Evolutionary conservation across 2,113 vertebrate species (phyloP).

Genomic region (Ciconia maguari): DNA sequence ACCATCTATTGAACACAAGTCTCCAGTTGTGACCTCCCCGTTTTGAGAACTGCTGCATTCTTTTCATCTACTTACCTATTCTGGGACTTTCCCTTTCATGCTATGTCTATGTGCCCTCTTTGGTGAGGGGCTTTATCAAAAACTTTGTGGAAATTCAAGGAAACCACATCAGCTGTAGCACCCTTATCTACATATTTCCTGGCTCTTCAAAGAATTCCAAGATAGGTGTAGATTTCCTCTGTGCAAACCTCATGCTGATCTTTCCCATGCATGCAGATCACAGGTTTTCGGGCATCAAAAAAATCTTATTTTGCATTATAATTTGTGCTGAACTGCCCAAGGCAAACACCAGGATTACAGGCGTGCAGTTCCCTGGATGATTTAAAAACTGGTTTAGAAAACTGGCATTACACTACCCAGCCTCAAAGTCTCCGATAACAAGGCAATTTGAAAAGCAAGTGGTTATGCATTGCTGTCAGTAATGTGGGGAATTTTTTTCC

Average conservation of each 20-base stretch:
- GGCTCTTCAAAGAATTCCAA: background rate
- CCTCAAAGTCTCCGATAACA: background rate
- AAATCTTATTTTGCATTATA: background rate
- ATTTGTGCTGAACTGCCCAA: background rate
- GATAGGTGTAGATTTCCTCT: background rate
- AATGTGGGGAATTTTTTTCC: background rate
- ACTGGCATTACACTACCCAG: background rate
- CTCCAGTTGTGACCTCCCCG: background rate
- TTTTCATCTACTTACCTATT: background rate
- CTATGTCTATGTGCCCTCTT: background rate
- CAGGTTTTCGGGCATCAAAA: background rate
- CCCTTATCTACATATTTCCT: background rate
- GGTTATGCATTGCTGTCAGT: background rate
- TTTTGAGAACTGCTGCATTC: background rate
- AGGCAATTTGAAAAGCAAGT: background rate
- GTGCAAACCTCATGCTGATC: background rate
- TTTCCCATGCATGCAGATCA: background rate
- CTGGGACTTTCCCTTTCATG: background rate
- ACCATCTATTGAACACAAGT: background rate
- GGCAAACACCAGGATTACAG: background rate
- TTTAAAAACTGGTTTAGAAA: background rate
- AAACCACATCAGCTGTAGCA: background rate
- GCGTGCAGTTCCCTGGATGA: background rate
- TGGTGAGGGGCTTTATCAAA: background rate
- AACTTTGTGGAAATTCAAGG: background rate